phyloP scores from a whole-genome alignment of 2,888 invertebrate species.

The Nomada ferruginata region DNA sequence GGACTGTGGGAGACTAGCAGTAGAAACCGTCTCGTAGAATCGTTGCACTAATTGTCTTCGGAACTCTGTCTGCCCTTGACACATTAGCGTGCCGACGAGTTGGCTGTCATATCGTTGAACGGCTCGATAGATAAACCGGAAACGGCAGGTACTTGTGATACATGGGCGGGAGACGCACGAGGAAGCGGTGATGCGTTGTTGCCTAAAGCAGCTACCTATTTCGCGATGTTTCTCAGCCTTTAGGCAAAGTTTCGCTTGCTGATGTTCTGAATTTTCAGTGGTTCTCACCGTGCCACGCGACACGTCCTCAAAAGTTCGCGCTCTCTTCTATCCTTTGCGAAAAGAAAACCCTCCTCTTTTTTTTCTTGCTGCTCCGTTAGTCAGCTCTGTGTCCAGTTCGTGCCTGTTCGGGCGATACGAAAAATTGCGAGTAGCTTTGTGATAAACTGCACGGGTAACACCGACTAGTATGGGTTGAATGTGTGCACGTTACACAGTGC shows the following conservation, averaged over 20 bases:
- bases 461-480: too few species aligned
- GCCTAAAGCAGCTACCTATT: conserved; percentile 62
- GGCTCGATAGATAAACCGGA: conserved; percentile 74
- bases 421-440: background rate
- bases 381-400: background rate
- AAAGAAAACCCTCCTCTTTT: background rate
- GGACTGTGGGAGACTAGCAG: conserved; percentile 34
- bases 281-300: conserved; percentile 47
- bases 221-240: conserved; percentile 74
- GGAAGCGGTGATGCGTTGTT: conserved; percentile 60
- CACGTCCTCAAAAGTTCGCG: background rate
- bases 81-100: conserved; percentile 64
- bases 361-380: background rate
- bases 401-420: background rate
- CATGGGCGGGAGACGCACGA: conserved; percentile 56
- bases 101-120: conserved; percentile 58
- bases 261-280: conserved; percentile 60
- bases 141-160: conserved; percentile 67
- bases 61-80: conserved; percentile 70
- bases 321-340: too few species aligned
- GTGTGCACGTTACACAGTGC: too few species aligned
- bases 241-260: conserved; percentile 68
- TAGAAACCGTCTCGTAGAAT: conserved; percentile 37
- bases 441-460: background rate
- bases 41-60: conserved; percentile 67